These are phyloP conservation scores for Monochamus alternatus DNA, from an alignment of 2,888 invertebrate genomes.

Conservation along the genomic window DNA sequence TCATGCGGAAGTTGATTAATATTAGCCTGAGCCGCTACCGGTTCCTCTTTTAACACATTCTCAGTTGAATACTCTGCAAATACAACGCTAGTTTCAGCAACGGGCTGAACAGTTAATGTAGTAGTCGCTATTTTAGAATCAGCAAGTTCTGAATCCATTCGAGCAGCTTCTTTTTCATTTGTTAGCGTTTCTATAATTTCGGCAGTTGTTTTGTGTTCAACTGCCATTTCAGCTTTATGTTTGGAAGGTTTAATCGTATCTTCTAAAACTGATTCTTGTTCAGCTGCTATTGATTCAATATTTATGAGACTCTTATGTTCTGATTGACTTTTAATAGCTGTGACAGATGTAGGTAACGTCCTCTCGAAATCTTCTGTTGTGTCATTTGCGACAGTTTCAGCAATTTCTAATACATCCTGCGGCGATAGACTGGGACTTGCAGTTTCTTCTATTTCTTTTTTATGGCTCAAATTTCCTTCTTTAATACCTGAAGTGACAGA, in stretches of 20 bases:
- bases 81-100: constrained; percentile 70
- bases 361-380: constrained; percentile 72
- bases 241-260: constrained; percentile 71
- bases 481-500: constrained; percentile 74
- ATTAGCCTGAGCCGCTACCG: constrained; percentile 68
- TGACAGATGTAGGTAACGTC: constrained; percentile 68
- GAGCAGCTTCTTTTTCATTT: constrained; percentile 71
- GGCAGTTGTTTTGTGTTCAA: constrained; percentile 71
- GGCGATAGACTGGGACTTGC: constrained; percentile 65
- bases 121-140: constrained; percentile 67
- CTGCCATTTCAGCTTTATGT: constrained; percentile 69
- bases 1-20: constrained; percentile 71
- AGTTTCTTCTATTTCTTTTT: constrained; percentile 51
- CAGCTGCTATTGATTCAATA: constrained; percentile 73
- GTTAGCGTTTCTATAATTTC: constrained; percentile 70
- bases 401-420: constrained; percentile 73
- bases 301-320: constrained; percentile 74
- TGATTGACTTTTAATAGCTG: constrained; percentile 73
- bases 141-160: constrained; percentile 60
- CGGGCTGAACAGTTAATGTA: constrained; percentile 66
- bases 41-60: constrained; percentile 59
- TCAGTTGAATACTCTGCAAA: constrained; percentile 64
- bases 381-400: constrained; percentile 74
- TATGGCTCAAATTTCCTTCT: constrained; percentile 72
- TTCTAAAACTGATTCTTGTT: constrained; percentile 74